Base-by-base conservation (phyloP, 2,113 vertebrate genomes). In the Oncorhynchus masou region DNA sequence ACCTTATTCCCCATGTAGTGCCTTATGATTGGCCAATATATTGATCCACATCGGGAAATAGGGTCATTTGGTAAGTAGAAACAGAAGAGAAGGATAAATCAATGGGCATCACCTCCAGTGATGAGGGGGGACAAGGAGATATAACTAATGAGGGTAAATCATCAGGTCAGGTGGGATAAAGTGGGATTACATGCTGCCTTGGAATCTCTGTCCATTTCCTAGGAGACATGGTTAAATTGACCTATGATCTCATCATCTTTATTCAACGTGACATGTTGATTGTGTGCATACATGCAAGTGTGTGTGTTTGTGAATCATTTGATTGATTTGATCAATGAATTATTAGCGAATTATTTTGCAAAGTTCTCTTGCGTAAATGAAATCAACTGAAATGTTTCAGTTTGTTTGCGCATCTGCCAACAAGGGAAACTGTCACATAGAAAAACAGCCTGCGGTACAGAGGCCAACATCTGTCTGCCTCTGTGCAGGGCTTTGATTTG, bases 401-500 rank as follows among this genome's bases (percentile, higher is more conserved):
- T 81, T 62, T 29, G 73, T 81, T 62, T 29, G 71, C 77, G 64
- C 20, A 15, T n/a, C 57, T n/a, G 5, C 57, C 20, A 15, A 20
- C 57, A 20, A 15, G n/a, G 57, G n/a, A 19, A 5, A 16, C 15
- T n/a, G 57, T 83, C 68, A 66, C 75, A 60, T 9, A 66, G 77
- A 74, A 73, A 71, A 73, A 69, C 11, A 5, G 70, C 73, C 74
- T 76, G 79, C 71, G 62, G 67, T 73, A 75, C 70, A 72, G 83
- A 87, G 82, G 79, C 81, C 82, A 81, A 86, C 88, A 88, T 88
- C 87, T 91, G 90, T 85, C 86, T 68, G 59, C 65, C 54, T 79
- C 70, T 76, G 82, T 86, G 86, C 71, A 74, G 68, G 81, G 80
- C 75, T 86, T 82, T 89, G 88, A 87, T 86, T 88, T 88, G 86